These are phyloP conservation scores for Caenorhabditis drosophilae DNA, from an alignment of 2,888 invertebrate species.

Conservation along the genomic window DNA sequence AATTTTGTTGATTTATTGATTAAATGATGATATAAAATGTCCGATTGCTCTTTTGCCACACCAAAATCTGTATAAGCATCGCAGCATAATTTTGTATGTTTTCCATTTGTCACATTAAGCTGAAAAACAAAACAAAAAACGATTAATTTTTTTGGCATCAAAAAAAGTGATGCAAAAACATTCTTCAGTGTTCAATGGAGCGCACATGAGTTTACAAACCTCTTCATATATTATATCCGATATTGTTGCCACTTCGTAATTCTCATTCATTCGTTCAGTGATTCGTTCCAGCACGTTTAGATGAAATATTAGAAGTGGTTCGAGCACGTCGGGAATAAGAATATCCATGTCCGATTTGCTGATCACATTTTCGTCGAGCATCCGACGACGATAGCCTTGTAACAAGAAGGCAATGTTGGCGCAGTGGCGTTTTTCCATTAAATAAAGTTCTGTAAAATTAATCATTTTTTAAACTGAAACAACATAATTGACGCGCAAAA, in stretches of 20 bases:
- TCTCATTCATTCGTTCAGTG: constrained; percentile 42
- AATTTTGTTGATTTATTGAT: constrained; percentile 42
- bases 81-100: constrained; percentile 30
- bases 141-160: too few species aligned
- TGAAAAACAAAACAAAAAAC: too few species aligned
- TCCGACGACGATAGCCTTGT: constrained; percentile 47
- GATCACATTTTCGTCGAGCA: constrained; percentile 49
- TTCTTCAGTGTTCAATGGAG: too few species aligned
- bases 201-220: too few species aligned
- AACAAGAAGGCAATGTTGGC: constrained; percentile 55
- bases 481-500: too few species aligned
- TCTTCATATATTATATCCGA: constrained; percentile 61
- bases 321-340: constrained; percentile 64
- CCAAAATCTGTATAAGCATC: constrained; percentile 57
- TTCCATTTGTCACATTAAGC: constrained; percentile 24
- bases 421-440: constrained; percentile 51
- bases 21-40: constrained; percentile 33
- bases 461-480: too few species aligned
- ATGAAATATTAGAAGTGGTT: constrained; percentile 64
- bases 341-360: constrained; percentile 41
- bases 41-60: constrained; percentile 42
- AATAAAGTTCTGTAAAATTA: constrained; percentile 48
- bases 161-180: too few species aligned
- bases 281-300: constrained; percentile 58
- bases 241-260: constrained; percentile 55